Conservation (phyloP, 2,888 invertebrate genomes). For the Cephonodes hylas region DNA sequence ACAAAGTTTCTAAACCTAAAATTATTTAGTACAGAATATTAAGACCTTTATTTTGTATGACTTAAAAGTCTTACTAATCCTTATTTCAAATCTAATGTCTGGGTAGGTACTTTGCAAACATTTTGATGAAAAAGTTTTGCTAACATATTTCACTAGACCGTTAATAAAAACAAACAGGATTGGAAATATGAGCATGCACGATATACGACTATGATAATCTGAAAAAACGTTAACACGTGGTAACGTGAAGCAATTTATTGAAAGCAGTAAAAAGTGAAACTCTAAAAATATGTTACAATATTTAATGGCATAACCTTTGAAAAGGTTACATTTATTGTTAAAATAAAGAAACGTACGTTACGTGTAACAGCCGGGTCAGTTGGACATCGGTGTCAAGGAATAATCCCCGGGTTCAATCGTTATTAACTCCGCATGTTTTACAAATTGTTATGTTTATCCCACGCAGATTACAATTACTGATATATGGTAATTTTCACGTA, state of each 20-base stretch:
- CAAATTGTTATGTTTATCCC: conserved; percentile 26
- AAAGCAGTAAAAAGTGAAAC: too few relatives aligned
- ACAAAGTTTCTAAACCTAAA: too few relatives aligned
- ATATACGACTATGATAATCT: not conserved
- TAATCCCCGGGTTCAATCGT: conserved; percentile 46
- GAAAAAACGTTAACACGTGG: not conserved
- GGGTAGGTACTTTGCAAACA: too few relatives aligned
- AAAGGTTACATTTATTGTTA: conserved; percentile 4
- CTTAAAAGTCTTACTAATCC: too few relatives aligned
- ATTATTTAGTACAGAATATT: too few relatives aligned
- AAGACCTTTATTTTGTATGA: too few relatives aligned
- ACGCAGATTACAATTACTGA: conserved; percentile 20
- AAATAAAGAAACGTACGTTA: conserved; percentile 7
- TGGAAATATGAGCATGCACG: too few relatives aligned
- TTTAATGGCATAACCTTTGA: not conserved
- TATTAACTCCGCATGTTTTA: conserved; percentile 26
- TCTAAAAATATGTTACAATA: not conserved
- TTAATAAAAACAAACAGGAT: too few relatives aligned
- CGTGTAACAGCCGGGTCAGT: conserved; percentile 37
- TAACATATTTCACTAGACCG: too few relatives aligned
- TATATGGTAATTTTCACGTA: not conserved
- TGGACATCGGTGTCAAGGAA: conserved; percentile 34
- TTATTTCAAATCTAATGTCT: too few relatives aligned
- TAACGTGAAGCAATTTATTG: not conserved
- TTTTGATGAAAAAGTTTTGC: too few relatives aligned